Evolutionary conservation across 2,113 vertebrate genomes (phyloP).

Genomic region (Silurus meridionalis): DNA sequence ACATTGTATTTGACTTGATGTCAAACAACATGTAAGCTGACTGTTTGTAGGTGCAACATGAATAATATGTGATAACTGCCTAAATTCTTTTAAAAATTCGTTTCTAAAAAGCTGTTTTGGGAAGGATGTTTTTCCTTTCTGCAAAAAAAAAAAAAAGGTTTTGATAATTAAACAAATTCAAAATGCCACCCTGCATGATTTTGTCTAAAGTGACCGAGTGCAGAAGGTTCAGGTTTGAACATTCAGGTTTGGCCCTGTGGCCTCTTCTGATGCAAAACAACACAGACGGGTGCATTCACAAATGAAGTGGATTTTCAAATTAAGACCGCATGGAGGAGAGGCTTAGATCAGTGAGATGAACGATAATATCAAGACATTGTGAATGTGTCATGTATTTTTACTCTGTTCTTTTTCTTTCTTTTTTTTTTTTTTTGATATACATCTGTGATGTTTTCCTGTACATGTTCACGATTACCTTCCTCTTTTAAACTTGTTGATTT

Average conservation of each 20-base stretch:
- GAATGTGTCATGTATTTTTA: background rate
- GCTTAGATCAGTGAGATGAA: background rate
- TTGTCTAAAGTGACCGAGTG: background rate
- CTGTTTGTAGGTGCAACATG: too few relatives aligned
- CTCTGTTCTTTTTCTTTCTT: background rate
- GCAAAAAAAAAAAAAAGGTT: background rate
- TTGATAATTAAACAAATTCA: background rate
- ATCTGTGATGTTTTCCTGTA: background rate
- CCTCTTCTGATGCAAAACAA: slow-evolving; percentile 16
- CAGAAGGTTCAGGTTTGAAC: background rate
- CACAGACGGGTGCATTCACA: slow-evolving; percentile 12
- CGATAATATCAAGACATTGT: background rate
- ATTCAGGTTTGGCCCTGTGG: background rate
- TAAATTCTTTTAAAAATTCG: background rate
- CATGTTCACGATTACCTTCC: background rate
- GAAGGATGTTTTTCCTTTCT: background rate
- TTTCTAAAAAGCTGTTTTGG: background rate
- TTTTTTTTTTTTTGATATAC: too few relatives aligned
- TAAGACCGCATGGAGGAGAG: slow-evolving; percentile 1
- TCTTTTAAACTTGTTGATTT: background rate
- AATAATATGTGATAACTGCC: background rate
- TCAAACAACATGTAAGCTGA: background rate
- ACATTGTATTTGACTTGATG: background rate
- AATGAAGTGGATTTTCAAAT: slow-evolving; percentile 33
- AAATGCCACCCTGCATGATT: background rate